Evolutionary conservation across 2,113 vertebrate genomes (phyloP).

Genomic region (Notarius lentiginosus): DNA sequence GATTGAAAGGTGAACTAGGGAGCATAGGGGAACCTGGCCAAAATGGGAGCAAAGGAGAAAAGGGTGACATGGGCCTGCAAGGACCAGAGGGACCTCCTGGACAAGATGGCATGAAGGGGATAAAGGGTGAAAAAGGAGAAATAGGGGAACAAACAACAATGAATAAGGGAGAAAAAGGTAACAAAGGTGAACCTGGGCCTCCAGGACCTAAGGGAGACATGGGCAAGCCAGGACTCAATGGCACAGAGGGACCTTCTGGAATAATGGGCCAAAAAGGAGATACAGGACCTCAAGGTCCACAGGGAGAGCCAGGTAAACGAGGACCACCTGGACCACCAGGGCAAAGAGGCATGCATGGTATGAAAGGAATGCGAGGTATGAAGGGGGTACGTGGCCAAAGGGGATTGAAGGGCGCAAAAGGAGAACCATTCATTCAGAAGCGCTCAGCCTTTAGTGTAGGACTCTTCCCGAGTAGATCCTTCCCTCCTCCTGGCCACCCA

Average conservation of each 20-base stretch:
- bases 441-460: slow-evolving; percentile 87
- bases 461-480: slow-evolving; percentile 82
- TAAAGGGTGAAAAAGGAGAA: slow-evolving; percentile 80
- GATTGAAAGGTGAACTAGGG: slow-evolving; percentile 86
- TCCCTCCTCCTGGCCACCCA: slow-evolving; percentile 83
- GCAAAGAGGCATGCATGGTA: slow-evolving; percentile 76
- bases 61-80: slow-evolving; percentile 68
- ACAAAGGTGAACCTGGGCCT: slow-evolving; percentile 53
- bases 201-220: slow-evolving; percentile 60
- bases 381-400: slow-evolving; percentile 79
- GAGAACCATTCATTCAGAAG: slow-evolving; percentile 59
- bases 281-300: slow-evolving; percentile 76
- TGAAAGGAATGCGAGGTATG: slow-evolving; percentile 78
- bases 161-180: slow-evolving; percentile 74
- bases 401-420: slow-evolving; percentile 80
- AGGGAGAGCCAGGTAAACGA: slow-evolving; percentile 76
- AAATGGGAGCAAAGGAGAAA: slow-evolving; percentile 83
- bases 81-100: slow-evolving; percentile 72
- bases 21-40: slow-evolving; percentile 79
- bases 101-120: slow-evolving; percentile 75
- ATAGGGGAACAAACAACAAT: slow-evolving; percentile 70
- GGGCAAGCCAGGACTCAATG: slow-evolving; percentile 68
- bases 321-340: slow-evolving; percentile 77
- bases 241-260: slow-evolving; percentile 72
- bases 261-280: slow-evolving; percentile 71